phyloP scores from a whole-genome alignment of 2,797 vertebrate genomes.

The Florisuga fusca region DNA sequence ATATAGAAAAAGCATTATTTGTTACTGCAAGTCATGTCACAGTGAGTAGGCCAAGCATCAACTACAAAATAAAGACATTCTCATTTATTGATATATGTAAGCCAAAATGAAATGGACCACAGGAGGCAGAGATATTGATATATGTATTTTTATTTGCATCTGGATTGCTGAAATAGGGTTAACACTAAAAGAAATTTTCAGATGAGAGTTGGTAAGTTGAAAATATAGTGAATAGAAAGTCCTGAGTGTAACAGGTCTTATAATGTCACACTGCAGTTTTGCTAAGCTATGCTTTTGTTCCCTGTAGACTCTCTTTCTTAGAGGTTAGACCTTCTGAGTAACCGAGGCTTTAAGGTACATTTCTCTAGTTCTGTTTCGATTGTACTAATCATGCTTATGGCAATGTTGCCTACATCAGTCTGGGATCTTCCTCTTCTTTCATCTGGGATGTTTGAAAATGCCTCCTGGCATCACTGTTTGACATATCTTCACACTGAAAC shows the following conservation, averaged over 20 bases:
- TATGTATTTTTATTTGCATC: background rate
- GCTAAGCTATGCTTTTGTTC: background rate
- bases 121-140: background rate
- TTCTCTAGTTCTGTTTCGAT: background rate
- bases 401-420: background rate
- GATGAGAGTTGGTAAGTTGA: background rate
- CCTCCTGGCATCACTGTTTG: background rate
- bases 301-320: background rate
- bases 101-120: background rate
- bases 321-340: background rate
- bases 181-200: background rate
- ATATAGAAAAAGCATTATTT: background rate
- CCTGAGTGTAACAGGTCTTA: background rate
- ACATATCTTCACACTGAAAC: background rate
- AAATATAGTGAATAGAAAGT: background rate
- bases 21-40: background rate
- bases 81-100: background rate
- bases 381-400: constrained; percentile 4
- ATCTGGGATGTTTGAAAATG: background rate
- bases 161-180: background rate
- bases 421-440: background rate
- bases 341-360: background rate
- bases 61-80: background rate
- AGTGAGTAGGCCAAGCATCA: background rate
- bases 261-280: background rate